Base-by-base conservation (phyloP, 2,888 invertebrate genomes). In the Drosophila dives region DNA sequence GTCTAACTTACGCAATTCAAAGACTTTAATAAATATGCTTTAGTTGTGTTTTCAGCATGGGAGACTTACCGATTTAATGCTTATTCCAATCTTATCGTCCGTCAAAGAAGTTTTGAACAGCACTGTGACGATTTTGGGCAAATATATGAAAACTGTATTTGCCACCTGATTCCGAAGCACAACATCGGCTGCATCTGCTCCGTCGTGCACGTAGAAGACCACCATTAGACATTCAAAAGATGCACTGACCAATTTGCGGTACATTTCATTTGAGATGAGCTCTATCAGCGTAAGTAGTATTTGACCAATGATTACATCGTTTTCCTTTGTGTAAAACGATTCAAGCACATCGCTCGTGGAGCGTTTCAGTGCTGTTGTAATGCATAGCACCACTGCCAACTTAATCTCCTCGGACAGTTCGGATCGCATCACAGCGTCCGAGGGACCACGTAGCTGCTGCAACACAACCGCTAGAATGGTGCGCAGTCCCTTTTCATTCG, bases 251-350 rank as follows among this genome's bases (percentile, higher is more conserved):
- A 97, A 92, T 51, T 94, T 92, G 42, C 94, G 93, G 48, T 95
- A 94, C 89, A 94, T 95, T 90, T 97, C 97, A 40, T 93, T 92
- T 90, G 95, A 95, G 12, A 96, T 95, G 23, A 97, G 92, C 80
- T 95, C 95, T 2, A 96, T 93, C 20, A 95, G 94, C 0, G 95
- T 94, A 81, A 95, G 95, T 53, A 97, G 93, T 56, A 95, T 94
- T 87, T 96, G 95, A 4, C 95, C 95, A 53, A 97, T 86, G 80
- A 95, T 93, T 0, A 95, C 93, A 3, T 94, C 94, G 72, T 95
- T 94, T 60, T 94, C 93, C 69, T 94, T 93, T 29, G 93, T 92
- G 80, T 95, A 96, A 64, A 96, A 92, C 42, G 91, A 79, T 75
- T 94, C 93, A 23, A 95, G 90, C 10, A 95, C 93, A 71, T 94